phyloP scores from a whole-genome alignment of 2,113 vertebrate genomes.

The Oxyura jamaicensis region DNA sequence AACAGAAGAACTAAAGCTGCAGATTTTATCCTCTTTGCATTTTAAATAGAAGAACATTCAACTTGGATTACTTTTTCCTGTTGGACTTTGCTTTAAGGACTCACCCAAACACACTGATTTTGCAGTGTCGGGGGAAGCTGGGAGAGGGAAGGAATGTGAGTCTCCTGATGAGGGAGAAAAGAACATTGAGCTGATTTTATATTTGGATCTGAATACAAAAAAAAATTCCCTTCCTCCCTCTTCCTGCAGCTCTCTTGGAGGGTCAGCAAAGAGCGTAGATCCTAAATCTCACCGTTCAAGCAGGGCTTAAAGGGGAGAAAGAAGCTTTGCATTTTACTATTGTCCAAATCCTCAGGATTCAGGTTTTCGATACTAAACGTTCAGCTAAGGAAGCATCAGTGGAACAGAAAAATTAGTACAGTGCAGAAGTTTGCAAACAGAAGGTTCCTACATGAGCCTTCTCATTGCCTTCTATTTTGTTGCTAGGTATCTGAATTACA shows the following conservation, averaged over 20 bases:
- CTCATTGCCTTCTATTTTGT: background rate
- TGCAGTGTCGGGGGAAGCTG: background rate
- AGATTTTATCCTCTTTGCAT: background rate
- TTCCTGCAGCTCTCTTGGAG: background rate
- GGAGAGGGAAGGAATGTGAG: background rate
- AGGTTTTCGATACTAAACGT: background rate
- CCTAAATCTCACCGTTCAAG: background rate
- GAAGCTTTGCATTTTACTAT: background rate
- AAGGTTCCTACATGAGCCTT: background rate
- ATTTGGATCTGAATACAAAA: constrained; percentile 12
- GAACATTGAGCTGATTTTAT: background rate
- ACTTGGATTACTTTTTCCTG: background rate
- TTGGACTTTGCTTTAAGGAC: background rate
- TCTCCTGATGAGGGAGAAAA: background rate
- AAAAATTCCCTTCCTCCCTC: background rate
- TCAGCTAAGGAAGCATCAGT: background rate
- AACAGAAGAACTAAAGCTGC: background rate
- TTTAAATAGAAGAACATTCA: background rate
- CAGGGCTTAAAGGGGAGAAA: background rate
- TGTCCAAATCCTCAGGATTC: background rate
- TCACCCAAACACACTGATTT: background rate
- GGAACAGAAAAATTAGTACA: background rate
- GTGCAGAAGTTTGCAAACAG: background rate
- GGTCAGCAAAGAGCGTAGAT: background rate
- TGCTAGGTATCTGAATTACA: background rate